Base-by-base conservation (phyloP, 1,140 invertebrate genomes). In the Zaprionus gabonicus region DNA sequence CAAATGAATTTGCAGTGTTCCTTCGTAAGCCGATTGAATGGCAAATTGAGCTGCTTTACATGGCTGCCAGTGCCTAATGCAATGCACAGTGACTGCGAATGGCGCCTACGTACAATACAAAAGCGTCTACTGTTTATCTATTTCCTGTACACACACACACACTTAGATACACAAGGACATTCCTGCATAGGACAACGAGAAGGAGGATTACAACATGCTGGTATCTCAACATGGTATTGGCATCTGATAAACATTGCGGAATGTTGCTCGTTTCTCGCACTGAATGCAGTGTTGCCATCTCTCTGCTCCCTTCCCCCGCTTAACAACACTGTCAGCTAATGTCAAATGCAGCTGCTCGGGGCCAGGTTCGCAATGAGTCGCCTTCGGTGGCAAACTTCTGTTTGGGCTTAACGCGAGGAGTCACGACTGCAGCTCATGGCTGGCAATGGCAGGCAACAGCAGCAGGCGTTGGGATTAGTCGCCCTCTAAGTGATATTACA, bases 401-500 rank as follows among this genome's bases (percentile, higher is more conserved):
- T 44, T 70, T 64, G 41, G 41, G 66, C 66, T 75, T 58, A 79
- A n/a, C 41, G 41, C 41, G n/a, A 44, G 57, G 62, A 64, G 58
- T 67, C 51, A 76, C 56, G 68, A 53, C 5, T 64, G 62, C 71
- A 38, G 56, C 58, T 65, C 23, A 2, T 20, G 23, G 49, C 58
- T 65, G 71, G 46, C 38, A 28, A 27, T 77, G 64, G 28, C 65
- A 57, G 71, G 46, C 38, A 28, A 27, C 71, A 59, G 27, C 65
- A 36, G 34, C 53, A 56, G 65, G 53, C 75, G 63, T 65, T 56
- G 74, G 80, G 79, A 82, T 82, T 82, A 82, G 79, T 75, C 78
- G 74, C 70, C 65, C 74, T 81, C 71, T 71, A 81, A 82, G 79
- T 81, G 80, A 82, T 82, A 74, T 82, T 82, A 82, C 80, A 76